Evolutionary conservation across 1,140 invertebrate species (phyloP).

Genomic region (Melitaea cinxia): DNA sequence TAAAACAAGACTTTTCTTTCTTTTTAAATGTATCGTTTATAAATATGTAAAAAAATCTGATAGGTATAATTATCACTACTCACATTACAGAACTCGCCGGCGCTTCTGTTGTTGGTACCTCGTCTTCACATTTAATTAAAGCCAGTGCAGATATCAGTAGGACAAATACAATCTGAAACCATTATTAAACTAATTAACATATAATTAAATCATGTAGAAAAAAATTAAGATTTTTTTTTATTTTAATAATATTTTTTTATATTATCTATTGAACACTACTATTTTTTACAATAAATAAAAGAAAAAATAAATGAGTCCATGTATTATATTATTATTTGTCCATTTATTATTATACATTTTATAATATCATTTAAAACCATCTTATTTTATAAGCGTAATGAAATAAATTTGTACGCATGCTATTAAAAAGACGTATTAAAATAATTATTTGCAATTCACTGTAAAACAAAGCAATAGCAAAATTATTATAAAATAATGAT

Average conservation of each 20-base stretch:
- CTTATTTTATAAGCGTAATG: neutral
- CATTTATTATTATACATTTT: too few species aligned
- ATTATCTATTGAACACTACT: too few species aligned
- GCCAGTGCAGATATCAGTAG: neutral
- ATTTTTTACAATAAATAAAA: too few species aligned
- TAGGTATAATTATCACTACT: conserved; percentile 18
- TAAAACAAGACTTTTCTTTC: too few species aligned
- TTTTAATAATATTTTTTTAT: too few species aligned
- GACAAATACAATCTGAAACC: neutral
- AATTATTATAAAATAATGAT: neutral
- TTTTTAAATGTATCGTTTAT: too few species aligned
- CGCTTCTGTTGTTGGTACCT: neutral
- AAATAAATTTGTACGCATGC: neutral
- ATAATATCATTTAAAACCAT: too few species aligned
- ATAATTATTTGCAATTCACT: neutral
- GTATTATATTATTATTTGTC: too few species aligned
- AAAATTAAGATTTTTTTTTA: too few species aligned
- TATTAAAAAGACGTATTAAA: neutral
- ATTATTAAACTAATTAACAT: neutral
- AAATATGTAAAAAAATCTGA: too few species aligned
- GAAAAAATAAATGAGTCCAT: too few species aligned
- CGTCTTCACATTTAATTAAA: neutral
- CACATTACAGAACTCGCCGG: conserved; percentile 7
- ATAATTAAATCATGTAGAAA: neutral
- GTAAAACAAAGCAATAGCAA: neutral